Base-by-base conservation (phyloP, 2,888 invertebrate species). In the Drosophila merina region DNA sequence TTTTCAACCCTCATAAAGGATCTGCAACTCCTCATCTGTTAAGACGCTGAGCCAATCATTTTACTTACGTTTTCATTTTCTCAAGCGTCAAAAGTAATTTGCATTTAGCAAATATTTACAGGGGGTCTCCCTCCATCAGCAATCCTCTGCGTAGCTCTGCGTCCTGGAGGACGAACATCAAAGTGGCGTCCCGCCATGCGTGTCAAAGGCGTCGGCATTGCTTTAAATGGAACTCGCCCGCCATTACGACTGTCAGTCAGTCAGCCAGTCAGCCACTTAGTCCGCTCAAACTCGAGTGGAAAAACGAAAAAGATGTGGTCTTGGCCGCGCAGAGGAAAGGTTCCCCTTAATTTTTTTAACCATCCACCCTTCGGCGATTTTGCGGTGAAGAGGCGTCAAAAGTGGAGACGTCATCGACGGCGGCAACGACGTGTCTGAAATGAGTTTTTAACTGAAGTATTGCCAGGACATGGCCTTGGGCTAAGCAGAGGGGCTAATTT, bases 1-100 rank as follows among this genome's bases (percentile, higher is more conserved):
- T 77, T 54, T 50, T 57, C 49, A 51, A 40, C 8, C 59, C 40
- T 14, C 56, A 55, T 3, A 64, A 20, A 3, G 20, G 40, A 42
- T 42, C 7, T 42, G 40, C 4, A 45, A 51, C 45, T 30, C 14
- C 20, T 9, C 20, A 28, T 20, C 9, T n/a, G 7, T 25, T 12
- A n/a, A 38, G 33, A 38, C 48, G 64, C 67, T 40, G 55, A 64
- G 74, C 74, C 79, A 83, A 84, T 80, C 72, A 77, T 75, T 79
- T 79, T 67, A 79, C 79, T 77, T 73, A 71, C 71, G 70, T 73
- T 77, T 77, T 72, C 60, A 67, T 70, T 71, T 68, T 71, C 52
- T 75, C 67, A 66, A 79, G 82, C 85, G 85, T 81, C 82, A 82
- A 82, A 79, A 83, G 85, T 76, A 85, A 83, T 83, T 83, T 83